Conservation (phyloP, 2,888 invertebrate genomes). For the Catocala fraxini region DNA sequence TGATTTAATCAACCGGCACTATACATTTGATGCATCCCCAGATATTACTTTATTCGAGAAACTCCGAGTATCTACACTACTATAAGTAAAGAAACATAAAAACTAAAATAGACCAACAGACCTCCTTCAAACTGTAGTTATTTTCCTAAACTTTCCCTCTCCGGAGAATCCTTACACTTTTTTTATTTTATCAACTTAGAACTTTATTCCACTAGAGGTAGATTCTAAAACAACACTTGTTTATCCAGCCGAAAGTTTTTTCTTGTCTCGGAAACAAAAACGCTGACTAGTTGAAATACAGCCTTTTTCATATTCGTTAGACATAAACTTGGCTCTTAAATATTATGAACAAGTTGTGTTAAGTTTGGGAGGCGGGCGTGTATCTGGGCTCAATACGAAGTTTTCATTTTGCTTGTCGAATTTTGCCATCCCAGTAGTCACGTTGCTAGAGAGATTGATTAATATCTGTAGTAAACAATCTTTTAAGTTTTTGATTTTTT, state of each 20-base stretch:
- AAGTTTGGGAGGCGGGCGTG: conserved; percentile 56
- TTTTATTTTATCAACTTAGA: conserved; percentile 46
- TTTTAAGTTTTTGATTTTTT: too few relatives aligned
- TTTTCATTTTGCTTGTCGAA: conserved; percentile 68
- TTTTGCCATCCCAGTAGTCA: conserved; percentile 45
- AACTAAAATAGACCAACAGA: conserved; percentile 33
- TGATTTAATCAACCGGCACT: conserved; percentile 7
- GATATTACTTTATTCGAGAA: conserved; percentile 21
- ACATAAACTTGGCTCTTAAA: conserved; percentile 68
- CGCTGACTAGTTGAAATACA: conserved; percentile 45
- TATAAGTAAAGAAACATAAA: conserved; percentile 31
- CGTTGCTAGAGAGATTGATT: conserved; percentile 42
- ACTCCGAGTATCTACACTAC: conserved; percentile 12
- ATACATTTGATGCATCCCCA: conserved; percentile 13
- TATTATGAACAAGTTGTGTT: conserved; percentile 47
- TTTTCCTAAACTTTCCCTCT: conserved; percentile 42
- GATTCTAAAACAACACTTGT: conserved; percentile 56
- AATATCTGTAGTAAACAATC: conserved; percentile 3
- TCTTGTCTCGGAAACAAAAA: conserved; percentile 32
- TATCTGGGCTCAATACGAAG: conserved; percentile 59
- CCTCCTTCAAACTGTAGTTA: conserved; percentile 29
- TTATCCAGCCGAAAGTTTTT: conserved; percentile 51
- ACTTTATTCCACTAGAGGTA: conserved; percentile 47
- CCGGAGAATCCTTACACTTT: conserved; percentile 37
- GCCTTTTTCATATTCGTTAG: conserved; percentile 53